Evolutionary conservation across 2,888 invertebrate species (phyloP).

Genomic region (Epinotia bilunana): DNA sequence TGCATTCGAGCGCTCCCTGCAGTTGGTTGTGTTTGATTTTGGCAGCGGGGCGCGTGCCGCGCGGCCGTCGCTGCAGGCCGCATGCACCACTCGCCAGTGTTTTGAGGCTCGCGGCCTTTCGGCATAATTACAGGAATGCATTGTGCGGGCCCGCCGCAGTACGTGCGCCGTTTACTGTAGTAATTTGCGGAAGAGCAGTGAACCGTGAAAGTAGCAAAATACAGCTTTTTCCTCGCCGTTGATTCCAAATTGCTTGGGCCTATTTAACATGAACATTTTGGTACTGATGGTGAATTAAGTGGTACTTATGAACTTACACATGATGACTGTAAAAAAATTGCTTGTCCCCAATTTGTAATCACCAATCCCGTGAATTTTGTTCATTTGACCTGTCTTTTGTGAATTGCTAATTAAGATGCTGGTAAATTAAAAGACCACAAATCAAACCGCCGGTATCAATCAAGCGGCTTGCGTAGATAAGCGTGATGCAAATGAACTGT

Average conservation of each 20-base stretch:
- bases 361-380: neutral
- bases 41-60: constrained; percentile 41
- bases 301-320: neutral
- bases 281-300: neutral
- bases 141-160: constrained; percentile 67
- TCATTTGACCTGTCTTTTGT: neutral
- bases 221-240: constrained; percentile 58
- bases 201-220: constrained; percentile 61
- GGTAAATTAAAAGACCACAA: neutral
- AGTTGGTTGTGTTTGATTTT: constrained; percentile 59
- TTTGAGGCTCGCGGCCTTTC: constrained; percentile 66
- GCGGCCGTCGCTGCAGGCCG: constrained; percentile 17
- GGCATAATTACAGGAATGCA: constrained; percentile 79
- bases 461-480: neutral
- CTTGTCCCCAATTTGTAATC: neutral
- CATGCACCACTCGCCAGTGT: constrained; percentile 50
- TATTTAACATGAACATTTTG: constrained; percentile 9
- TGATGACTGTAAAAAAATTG: neutral
- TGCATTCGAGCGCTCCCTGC: constrained; percentile 63
- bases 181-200: constrained; percentile 69
- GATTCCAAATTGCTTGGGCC: constrained; percentile 48
- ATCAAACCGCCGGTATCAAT: neutral
- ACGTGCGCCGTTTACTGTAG: constrained; percentile 68
- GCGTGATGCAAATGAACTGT: neutral
- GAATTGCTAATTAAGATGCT: neutral